Base-by-base conservation (phyloP, 2,888 invertebrate genomes). In the Lepetodrilus schrolli region DNA sequence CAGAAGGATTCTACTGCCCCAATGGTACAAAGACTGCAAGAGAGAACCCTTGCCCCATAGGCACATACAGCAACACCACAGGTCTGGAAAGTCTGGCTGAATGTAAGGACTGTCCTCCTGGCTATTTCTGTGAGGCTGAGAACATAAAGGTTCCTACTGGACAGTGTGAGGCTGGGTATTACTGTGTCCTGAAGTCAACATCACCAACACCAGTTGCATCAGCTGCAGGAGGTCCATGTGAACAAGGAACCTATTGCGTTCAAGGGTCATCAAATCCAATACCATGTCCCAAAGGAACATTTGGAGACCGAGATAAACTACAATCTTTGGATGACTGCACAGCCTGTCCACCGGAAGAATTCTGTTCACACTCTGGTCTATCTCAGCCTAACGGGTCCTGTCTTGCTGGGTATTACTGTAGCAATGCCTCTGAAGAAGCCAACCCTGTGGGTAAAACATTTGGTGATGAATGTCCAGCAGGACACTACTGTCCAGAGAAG, bases 241-340 rank as follows among this genome's bases (percentile, higher is more conserved):
- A 81, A 17, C 87, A 88, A 73, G 89, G 89, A 4, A 85, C 86
- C 1, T 88, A 85, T 78, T 89, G 89, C 75, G 78, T 74, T 21
- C 76, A 74, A n/a, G 88, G 87, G 3, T 83, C 83, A 10, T 74
- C 81, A 4, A 73, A 50, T 36, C 82, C 85, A 26, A 80, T 76
- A 17, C 82, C 86, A 26, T 89, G 89, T 75, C 89, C 89, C 1
- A 86, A 84, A 69, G 89, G 89, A 30, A 88, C 87, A 4, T 89
- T 83, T 73, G 88, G 89, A n/a, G 82, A 85, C 51, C 77, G 84
- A n/a, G 72, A 74, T 4, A 72, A 78, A 23, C 83, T 89, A 8
- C 85, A 87, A 4, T 82, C 88, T 4, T 76, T 83, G 47, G 74
- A 78, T 4, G 88, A 88, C 73, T 89, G 89, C 74, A 85, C 87